Evolutionary conservation across 1,140 invertebrate species (phyloP), one percentile per base, ranked within the genome.

Genomic region (Lepidostoma basale): DNA sequence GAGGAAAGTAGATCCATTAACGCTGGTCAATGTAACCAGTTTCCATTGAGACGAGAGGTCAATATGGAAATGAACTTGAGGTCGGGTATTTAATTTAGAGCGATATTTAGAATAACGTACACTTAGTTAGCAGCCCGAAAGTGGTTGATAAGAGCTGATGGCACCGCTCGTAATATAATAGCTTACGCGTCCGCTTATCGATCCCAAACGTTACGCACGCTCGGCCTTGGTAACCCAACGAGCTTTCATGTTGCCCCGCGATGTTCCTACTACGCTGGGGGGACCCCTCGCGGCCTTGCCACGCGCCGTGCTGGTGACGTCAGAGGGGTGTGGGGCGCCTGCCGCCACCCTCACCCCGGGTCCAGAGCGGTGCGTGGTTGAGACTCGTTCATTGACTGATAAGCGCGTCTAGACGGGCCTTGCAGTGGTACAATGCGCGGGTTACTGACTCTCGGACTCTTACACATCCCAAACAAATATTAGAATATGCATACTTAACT

Each of bases 1-100:
- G 39, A 64, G 47, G 52, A 69, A 68, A 68, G 67, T 62, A 63
- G 47, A 54, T 22, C 44, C 40, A 69, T 58, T 62, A 52, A 22
- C 56, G 44, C 1, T 60, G 58, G 66, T 42, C 59, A 59, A 40
- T 62, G 49, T 56, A 60, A 59, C 56, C 56, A 22, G 65, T 60
- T 67, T 22, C 18, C 62, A 49, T 49, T 42, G 49, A 68, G 44
- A 47, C 33, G 26, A 68, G 59, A 68, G 59, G 67, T 68, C 59
- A 68, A 68, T 54, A 22, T 59, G 22, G 23, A 60, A 56, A 44
- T 42, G n/a, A 18, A 58, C 16, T 10, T 62, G n/a, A 52, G 62
- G 62, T 64, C 62, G 52, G 44, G n/a, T 64, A 36, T 49, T 36
- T 8, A 30, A 22, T 20, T 16, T 40, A 60, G 18, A 23, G n/a